Evolutionary conservation across 2,888 invertebrate genomes (phyloP), one percentile per base, ranked within the genome.

Genomic region (Aethes cnicana): DNA sequence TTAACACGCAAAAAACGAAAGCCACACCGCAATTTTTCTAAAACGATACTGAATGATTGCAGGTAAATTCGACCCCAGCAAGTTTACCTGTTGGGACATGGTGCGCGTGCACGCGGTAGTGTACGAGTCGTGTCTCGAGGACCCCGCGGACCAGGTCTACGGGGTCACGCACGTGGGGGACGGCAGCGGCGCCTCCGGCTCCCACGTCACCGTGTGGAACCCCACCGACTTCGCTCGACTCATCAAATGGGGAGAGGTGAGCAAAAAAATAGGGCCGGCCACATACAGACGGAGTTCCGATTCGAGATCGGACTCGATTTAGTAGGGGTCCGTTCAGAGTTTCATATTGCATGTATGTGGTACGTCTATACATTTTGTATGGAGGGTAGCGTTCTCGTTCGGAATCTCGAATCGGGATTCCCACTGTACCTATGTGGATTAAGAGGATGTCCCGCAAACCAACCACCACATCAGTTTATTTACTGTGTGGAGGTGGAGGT

Each of bases 101-200:
- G 92, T 94, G 41, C 92, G 92, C 47, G 92, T 92, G 0, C 94
- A 95, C 69, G 81, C 92, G 44, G 74, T 95, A 33, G 92, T 94
- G 1, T 95, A 95, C 71, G 96, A 96, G 81, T 92, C 93, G 12
- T 80, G 96, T 42, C 76, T 95, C 72, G 94, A 94, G 60, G 95
- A 95, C 66, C 93, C 94, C 55, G 91, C 92, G 58, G 94, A 93
- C 64, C 96, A 96, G 74, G 92, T 95, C 47, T 86, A 93, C 47
- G 96, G 96, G 0, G 91, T 95, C 57, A 92, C 92, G 3, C 95
- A 96, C 75, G 91, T 95, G 46, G 94, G 92, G 0, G 94, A 95
- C 69, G 91, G 93, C 32, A 79, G 81, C 5, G 93, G 93, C 0
- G 90, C 92, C 2, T 90, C 91, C 11, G 86, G 93, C 1, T 90